Conservation (phyloP, 2,113 vertebrate species). For the Turdus rufiventris region DNA sequence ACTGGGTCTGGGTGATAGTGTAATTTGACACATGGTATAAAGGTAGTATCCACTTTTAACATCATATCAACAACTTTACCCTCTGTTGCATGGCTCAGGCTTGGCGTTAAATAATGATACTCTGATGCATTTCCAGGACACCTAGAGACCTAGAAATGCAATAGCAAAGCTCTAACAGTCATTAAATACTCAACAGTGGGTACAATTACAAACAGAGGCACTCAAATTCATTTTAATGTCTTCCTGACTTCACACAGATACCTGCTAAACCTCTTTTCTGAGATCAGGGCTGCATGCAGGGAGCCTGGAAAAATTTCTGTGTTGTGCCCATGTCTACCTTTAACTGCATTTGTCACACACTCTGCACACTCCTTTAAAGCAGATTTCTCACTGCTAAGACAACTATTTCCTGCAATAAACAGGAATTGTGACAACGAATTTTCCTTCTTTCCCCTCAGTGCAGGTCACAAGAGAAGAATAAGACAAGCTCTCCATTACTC, state of each 20-base stretch:
- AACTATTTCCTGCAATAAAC: neutral
- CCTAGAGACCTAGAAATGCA: conserved; percentile 61
- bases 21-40: conserved; percentile 64
- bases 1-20: conserved; percentile 72
- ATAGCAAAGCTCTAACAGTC: neutral
- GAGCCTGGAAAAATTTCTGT: neutral
- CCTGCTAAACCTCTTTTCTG: neutral
- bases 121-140: conserved; percentile 25
- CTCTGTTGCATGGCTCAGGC: conserved; percentile 55
- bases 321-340: neutral
- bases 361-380: neutral
- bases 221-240: neutral
- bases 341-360: neutral
- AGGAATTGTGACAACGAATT: neutral
- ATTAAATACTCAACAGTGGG: neutral
- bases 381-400: neutral
- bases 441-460: neutral
- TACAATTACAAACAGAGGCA: neutral
- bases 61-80: conserved; percentile 57
- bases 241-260: neutral
- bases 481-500: neutral
- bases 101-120: conserved; percentile 70
- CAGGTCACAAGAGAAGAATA: neutral
- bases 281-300: neutral
- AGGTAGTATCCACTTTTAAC: conserved; percentile 68